These are phyloP conservation scores for Rhogogaster chlorosoma DNA, from an alignment of 2,888 invertebrate species.

Conservation along the genomic window DNA sequence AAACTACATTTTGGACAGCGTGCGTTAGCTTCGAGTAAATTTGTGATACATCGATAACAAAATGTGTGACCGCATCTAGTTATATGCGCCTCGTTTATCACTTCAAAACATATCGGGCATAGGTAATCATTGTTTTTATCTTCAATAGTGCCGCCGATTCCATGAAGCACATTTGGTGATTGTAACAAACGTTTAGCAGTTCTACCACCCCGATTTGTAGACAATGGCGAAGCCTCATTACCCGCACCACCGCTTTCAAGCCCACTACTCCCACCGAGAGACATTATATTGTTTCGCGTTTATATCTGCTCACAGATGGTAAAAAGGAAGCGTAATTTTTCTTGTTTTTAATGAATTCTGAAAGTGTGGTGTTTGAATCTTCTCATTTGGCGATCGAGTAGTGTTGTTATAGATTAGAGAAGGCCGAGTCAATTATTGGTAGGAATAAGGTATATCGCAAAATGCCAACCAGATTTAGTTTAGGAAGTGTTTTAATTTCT, in stretches of 20 bases:
- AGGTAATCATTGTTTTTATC: conserved; percentile 84
- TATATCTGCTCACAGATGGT: background rate
- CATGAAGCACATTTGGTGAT: conserved; percentile 79
- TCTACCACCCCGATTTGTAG: conserved; percentile 68
- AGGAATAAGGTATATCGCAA: background rate
- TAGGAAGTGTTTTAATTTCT: conserved; percentile 58
- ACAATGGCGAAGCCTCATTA: conserved; percentile 26
- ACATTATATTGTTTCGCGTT: conserved; percentile 59
- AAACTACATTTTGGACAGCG: conserved; percentile 93
- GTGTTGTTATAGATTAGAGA: background rate
- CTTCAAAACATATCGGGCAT: conserved; percentile 93
- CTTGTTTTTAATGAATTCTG: background rate
- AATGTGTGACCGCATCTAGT: conserved; percentile 96
- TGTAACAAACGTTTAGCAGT: conserved; percentile 78
- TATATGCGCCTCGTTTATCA: conserved; percentile 94
- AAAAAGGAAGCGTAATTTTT: background rate
- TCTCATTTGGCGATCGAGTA: background rate
- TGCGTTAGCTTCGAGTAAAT: conserved; percentile 83
- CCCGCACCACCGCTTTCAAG: conserved; percentile 64
- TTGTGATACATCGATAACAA: conserved; percentile 89
- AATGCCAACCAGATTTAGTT: background rate
- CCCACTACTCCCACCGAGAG: conserved; percentile 62
- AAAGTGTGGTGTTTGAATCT: conserved; percentile 7
- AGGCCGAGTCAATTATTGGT: background rate
- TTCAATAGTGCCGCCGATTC: conserved; percentile 83